phyloP scores from a whole-genome alignment of 2,797 vertebrate species.

The Psittacula derbiana region DNA sequence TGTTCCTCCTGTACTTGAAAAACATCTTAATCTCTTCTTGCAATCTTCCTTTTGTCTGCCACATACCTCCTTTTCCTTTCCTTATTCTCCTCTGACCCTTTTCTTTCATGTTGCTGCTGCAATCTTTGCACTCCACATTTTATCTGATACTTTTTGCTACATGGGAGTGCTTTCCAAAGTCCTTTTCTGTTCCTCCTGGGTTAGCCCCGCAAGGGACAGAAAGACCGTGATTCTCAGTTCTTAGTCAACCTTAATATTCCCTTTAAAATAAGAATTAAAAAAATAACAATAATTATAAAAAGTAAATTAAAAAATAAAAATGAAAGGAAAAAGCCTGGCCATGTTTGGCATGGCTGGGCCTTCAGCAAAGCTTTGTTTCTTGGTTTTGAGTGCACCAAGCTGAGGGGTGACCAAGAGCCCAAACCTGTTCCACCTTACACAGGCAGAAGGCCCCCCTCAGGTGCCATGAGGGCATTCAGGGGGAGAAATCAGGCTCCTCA shows the following conservation, averaged over 20 bases:
- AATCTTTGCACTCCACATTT: conserved; percentile 33
- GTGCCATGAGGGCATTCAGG: neutral
- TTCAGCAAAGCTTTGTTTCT: neutral
- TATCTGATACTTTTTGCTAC: conserved; percentile 17
- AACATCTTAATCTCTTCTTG: conserved; percentile 64
- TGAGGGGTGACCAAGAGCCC: neutral
- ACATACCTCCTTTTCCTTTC: conserved; percentile 33
- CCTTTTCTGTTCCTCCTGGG: neutral
- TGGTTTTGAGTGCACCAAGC: neutral
- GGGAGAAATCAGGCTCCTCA: neutral
- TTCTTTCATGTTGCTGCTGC: conserved; percentile 47
- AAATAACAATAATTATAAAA: neutral
- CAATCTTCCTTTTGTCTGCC: conserved; percentile 57
- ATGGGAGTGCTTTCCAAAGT: conserved; percentile 7
- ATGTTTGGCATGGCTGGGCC: neutral
- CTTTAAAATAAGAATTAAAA: neutral
- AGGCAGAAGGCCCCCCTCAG: neutral
- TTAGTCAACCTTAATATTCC: neutral
- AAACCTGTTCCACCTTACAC: neutral
- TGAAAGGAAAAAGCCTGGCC: neutral
- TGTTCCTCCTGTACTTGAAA: conserved; percentile 62
- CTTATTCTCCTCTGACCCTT: conserved; percentile 17
- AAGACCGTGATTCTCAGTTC: conserved; percentile 1
- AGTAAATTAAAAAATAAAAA: neutral
- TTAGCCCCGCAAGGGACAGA: neutral